phyloP scores from a whole-genome alignment of 2,888 invertebrate species.

The Chelonus formosanus region DNA sequence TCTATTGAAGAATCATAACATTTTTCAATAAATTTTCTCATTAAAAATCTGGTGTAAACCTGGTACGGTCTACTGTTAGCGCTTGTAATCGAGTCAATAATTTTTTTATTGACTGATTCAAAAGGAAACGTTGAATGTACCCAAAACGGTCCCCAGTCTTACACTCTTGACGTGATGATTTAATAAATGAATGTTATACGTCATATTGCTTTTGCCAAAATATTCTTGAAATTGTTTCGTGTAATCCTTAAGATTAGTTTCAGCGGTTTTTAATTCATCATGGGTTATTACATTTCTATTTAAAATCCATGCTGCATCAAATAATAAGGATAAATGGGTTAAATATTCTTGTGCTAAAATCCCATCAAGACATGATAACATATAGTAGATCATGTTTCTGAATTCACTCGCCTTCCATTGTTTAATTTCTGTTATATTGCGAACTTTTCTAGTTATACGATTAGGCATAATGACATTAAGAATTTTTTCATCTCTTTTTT shows the following conservation, averaged over 20 bases:
- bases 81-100: conserved; percentile 16
- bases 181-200: conserved; percentile 32
- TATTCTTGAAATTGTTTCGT: conserved; percentile 22
- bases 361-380: conserved; percentile 17
- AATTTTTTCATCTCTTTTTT: background rate
- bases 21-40: no score
- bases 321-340: background rate
- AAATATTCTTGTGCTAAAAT: conserved; percentile 15
- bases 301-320: conserved; percentile 20
- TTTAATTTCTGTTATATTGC: background rate
- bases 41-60: no score
- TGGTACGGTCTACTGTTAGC: background rate
- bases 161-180: conserved; percentile 26
- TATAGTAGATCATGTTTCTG: conserved; percentile 12
- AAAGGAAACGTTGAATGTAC: conserved; percentile 27
- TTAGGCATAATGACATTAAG: background rate
- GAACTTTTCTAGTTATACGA: background rate
- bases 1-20: no score
- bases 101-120: conserved; percentile 33
- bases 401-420: conserved; percentile 21
- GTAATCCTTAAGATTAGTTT: conserved; percentile 17
- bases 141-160: conserved; percentile 31
- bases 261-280: conserved; percentile 11
- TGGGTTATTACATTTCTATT: conserved; percentile 22
- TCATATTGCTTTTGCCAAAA: conserved; percentile 30